Percentiles rank a stretch among this genome's conserved stretches.
Conservation (phyloP, 2,113 vertebrate genomes). For the Solea senegalensis region DNA sequence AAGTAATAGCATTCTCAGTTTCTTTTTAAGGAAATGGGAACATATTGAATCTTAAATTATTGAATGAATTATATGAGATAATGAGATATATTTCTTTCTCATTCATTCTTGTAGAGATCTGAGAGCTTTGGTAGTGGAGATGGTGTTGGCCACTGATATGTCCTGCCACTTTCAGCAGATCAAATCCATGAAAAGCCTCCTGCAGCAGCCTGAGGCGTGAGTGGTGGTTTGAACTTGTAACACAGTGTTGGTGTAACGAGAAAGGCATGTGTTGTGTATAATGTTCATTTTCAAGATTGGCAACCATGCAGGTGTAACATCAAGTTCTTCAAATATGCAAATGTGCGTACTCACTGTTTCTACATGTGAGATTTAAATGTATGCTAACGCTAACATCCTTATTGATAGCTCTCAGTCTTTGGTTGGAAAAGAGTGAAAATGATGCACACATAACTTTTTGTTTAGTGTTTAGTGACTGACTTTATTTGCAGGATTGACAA, state of each 20-base stretch:
- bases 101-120: constrained; percentile 83
- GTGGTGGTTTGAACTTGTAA: constrained; percentile 41
- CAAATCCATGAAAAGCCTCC: constrained; percentile 90
- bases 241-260: no score
- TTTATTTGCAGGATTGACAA: constrained; percentile 88
- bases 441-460: background rate
- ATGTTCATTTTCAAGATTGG: no score
- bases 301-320: no score
- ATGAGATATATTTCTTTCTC: background rate
- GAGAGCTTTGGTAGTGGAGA: constrained; percentile 91
- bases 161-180: constrained; percentile 97
- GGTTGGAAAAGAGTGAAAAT: no score
- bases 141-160: constrained; percentile 98
- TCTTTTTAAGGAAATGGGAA: no score
- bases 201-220: constrained; percentile 93
- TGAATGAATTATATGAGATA: background rate
- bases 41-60: background rate
- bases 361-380: no score
- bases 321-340: no score
- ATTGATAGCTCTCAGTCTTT: no score
- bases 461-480: constrained; percentile 69
- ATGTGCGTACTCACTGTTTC: no score
- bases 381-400: no score
- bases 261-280: no score
- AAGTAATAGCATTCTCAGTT: no score